phyloP scores from a whole-genome alignment of 2,797 vertebrate species.

The Cynopterus sphinx region DNA sequence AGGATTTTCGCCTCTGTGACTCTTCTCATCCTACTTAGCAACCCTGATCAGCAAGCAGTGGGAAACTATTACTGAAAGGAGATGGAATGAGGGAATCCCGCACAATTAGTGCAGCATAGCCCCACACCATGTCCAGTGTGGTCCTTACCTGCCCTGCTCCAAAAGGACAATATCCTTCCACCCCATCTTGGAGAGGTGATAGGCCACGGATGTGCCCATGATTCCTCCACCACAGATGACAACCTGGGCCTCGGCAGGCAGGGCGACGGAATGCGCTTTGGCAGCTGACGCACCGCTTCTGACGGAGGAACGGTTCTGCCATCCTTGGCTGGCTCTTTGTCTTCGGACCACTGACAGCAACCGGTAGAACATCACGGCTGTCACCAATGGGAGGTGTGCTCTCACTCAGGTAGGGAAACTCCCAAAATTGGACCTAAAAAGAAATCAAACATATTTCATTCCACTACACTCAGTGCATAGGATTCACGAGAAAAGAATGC shows the following conservation, averaged over 20 bases:
- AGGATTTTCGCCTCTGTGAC: not conserved
- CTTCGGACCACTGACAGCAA: slow-evolving; percentile 83
- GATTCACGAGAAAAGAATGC: not conserved
- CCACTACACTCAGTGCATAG: not conserved
- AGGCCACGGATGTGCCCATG: slow-evolving; percentile 95
- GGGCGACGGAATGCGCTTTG: slow-evolving; percentile 82
- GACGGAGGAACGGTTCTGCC: slow-evolving; percentile 79
- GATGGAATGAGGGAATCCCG: not conserved
- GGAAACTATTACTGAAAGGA: not conserved
- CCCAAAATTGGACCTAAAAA: slow-evolving; percentile 41
- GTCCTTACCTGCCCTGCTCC: slow-evolving; percentile 96
- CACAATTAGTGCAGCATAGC: not conserved
- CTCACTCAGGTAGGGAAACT: not conserved
- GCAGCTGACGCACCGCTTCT: slow-evolving; percentile 74
- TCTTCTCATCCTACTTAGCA: not conserved
- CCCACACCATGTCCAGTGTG: not conserved
- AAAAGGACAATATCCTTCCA: slow-evolving; percentile 95
- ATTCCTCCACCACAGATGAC: slow-evolving; percentile 97
- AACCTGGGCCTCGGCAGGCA: slow-evolving; percentile 93
- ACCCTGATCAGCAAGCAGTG: not conserved
- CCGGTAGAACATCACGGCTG: slow-evolving; percentile 86
- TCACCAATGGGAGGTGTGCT: not conserved
- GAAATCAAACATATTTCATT: not conserved
- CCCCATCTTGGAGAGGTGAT: slow-evolving; percentile 96
- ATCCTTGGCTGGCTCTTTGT: slow-evolving; percentile 74